phyloP scores from a whole-genome alignment of 2,113 vertebrate genomes.

The Anarhynchus alexandrinus region DNA sequence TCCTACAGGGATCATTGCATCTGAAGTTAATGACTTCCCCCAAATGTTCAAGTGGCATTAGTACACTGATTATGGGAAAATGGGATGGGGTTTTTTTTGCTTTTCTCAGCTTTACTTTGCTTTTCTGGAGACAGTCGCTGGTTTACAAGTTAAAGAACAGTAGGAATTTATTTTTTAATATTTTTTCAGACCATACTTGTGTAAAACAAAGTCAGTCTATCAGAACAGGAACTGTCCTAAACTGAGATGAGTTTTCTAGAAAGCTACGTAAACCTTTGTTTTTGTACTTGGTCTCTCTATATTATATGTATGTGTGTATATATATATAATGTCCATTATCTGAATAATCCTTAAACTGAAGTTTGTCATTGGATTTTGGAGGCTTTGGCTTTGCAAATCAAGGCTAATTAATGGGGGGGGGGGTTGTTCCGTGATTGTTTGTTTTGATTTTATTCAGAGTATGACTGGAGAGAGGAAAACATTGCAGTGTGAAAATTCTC shows the following conservation, averaged over 20 bases:
- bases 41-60: not conserved
- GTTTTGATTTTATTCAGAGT: not conserved
- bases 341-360: not conserved
- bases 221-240: not conserved
- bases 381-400: not conserved
- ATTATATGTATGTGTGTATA: not conserved
- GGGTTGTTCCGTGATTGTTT: not conserved
- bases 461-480: not conserved
- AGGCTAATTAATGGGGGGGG: not conserved
- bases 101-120: not conserved
- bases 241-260: not conserved
- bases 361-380: not conserved
- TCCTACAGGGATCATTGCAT: not conserved
- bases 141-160: not conserved
- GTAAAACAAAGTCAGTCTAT: not conserved
- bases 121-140: not conserved
- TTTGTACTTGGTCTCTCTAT: not conserved
- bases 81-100: too few relatives aligned
- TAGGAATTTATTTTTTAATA: not conserved
- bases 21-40: not conserved
- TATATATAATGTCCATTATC: not conserved
- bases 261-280: not conserved
- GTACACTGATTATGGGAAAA: not conserved
- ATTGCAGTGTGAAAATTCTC: not conserved
- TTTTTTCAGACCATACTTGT: not conserved